Conservation (phyloP, 2,888 invertebrate species). For the Torymus aiolomorphi region DNA sequence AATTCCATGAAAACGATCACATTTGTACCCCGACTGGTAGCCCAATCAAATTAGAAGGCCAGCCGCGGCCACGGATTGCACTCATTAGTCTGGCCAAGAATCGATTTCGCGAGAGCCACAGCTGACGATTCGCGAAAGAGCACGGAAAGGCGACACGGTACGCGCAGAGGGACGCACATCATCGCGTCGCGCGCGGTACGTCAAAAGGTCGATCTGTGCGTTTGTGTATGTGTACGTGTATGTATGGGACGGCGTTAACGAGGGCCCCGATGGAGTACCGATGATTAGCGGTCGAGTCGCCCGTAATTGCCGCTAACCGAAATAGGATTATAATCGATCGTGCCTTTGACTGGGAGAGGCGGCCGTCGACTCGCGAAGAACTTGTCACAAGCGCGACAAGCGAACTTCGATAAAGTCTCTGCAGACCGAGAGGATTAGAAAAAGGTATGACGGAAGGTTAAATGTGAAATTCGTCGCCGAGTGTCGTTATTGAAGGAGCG, state of each 20-base stretch:
- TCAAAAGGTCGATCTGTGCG: slow-evolving; percentile 7
- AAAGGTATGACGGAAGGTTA: no score
- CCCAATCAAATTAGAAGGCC: slow-evolving; percentile 23
- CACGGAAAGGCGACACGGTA: slow-evolving; percentile 9
- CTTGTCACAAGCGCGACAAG: background rate
- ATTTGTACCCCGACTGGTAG: no score
- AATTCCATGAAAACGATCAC: no score
- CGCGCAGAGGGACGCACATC: no score
- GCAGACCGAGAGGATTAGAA: no score
- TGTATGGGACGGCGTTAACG: no score
- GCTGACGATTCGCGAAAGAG: background rate
- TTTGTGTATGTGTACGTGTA: no score
- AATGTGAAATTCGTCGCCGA: no score
- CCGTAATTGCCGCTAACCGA: slow-evolving; percentile 68
- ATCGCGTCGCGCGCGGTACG: background rate
- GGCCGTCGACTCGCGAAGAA: background rate
- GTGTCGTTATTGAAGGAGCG: no score
- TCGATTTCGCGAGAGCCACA: slow-evolving; percentile 23
- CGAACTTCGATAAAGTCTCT: no score
- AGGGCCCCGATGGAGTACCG: slow-evolving; percentile 45
- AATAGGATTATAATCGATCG: slow-evolving; percentile 65
- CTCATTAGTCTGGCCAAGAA: slow-evolving; percentile 43
- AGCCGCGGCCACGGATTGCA: slow-evolving; percentile 26
- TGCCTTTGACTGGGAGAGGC: background rate
- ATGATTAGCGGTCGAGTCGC: slow-evolving; percentile 71